Percentiles rank a stretch among this genome's conserved stretches.
phyloP scores from a whole-genome alignment of 2,888 invertebrate genomes.

The Chrysolina oricalcia region DNA sequence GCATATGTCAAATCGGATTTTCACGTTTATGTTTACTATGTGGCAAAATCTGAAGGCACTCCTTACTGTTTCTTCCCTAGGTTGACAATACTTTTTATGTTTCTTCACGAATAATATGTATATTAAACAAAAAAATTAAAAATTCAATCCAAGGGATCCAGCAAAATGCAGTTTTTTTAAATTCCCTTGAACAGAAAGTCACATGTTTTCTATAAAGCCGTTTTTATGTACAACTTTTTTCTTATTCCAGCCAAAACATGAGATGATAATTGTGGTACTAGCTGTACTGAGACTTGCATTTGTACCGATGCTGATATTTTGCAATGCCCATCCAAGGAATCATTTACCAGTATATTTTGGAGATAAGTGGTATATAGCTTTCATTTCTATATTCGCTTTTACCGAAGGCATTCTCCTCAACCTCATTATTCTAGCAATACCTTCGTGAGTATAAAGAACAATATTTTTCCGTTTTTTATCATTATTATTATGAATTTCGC shows the following conservation, averaged over 20 bases:
- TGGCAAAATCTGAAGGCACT: no score
- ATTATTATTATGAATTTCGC: neutral
- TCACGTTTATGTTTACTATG: no score
- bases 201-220: neutral
- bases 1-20: no score
- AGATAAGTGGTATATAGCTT: constrained; percentile 84
- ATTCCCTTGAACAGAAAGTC: no score
- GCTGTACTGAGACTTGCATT: constrained; percentile 80
- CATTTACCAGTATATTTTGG: constrained; percentile 85
- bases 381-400: constrained; percentile 85
- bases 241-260: constrained; percentile 78
- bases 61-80: no score
- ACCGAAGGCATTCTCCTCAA: constrained; percentile 93
- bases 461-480: no score
- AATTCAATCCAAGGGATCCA: no score
- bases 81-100: no score
- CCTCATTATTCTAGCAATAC: constrained; percentile 86
- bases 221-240: neutral
- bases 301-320: constrained; percentile 88
- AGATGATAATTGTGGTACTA: constrained; percentile 78
- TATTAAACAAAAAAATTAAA: no score
- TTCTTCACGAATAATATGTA: no score
- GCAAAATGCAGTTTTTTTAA: no score
- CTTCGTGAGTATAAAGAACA: constrained; percentile 76
- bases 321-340: constrained; percentile 87